Conservation (phyloP, 2,888 invertebrate species). For the Alsophila aescularia region DNA sequence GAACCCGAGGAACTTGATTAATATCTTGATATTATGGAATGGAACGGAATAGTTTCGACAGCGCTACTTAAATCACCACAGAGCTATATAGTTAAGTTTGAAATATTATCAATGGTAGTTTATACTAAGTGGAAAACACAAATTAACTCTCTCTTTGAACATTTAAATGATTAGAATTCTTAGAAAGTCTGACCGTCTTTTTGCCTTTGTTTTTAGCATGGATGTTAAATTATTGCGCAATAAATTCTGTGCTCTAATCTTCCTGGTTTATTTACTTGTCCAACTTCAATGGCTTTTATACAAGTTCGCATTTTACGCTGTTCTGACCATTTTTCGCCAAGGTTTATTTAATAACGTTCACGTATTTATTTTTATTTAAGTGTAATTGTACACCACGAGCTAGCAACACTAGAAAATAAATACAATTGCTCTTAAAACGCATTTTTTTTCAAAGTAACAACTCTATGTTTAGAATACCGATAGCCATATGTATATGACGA, state of each 20-base stretch:
- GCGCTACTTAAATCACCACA: not conserved
- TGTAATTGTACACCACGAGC: too few relatives aligned
- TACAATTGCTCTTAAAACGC: too few relatives aligned
- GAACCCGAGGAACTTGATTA: conserved; percentile 33
- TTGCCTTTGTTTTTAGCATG: too few relatives aligned
- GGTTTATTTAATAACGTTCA: too few relatives aligned
- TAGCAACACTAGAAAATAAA: too few relatives aligned
- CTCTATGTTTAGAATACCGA: too few relatives aligned
- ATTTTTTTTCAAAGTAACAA: too few relatives aligned
- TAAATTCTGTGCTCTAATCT: conserved; percentile 51
- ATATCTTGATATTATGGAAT: conserved; percentile 27
- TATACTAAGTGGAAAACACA: not conserved
- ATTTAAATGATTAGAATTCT: too few relatives aligned
- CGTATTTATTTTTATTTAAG: too few relatives aligned
- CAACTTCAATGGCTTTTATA: conserved; percentile 40
- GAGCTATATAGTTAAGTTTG: not conserved
- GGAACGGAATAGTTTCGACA: conserved; percentile 14
- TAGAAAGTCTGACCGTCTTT: too few relatives aligned
- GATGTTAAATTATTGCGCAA: conserved; percentile 44
- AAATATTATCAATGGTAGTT: not conserved
- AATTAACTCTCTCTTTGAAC: too few relatives aligned
- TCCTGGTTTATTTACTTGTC: conserved; percentile 42
- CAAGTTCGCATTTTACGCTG: conserved; percentile 5
- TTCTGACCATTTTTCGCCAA: not conserved
- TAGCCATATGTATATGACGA: too few relatives aligned